phyloP scores from a whole-genome alignment of 2,797 vertebrate species.

The Pseudochromis fuscus region DNA sequence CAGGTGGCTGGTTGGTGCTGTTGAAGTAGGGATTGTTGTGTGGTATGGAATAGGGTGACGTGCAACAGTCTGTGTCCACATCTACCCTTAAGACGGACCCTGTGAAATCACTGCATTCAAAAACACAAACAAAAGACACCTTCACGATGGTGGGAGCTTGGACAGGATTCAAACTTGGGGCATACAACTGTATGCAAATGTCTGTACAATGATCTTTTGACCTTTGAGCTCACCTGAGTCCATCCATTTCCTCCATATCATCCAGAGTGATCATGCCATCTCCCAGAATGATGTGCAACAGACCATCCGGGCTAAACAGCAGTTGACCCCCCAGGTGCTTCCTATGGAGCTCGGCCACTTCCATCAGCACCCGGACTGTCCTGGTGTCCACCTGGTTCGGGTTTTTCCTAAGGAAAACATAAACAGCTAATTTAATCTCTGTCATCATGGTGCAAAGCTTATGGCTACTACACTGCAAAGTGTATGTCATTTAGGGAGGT shows the following conservation, averaged over 20 bases:
- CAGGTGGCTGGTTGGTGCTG: constrained; percentile 98
- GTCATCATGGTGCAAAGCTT: background rate
- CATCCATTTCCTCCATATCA: constrained; percentile 99
- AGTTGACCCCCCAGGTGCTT: constrained; percentile 97
- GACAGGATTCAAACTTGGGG: constrained; percentile 18
- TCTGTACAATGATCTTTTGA: constrained; percentile 19
- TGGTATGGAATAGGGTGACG: constrained; percentile 92
- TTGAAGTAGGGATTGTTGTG: constrained; percentile 97
- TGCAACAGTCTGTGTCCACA: constrained; percentile 92
- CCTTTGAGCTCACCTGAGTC: constrained; percentile 91
- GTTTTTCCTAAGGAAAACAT: constrained; percentile 89
- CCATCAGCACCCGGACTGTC: constrained; percentile 92
- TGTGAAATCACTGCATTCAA: constrained; percentile 94
- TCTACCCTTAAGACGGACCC: constrained; percentile 95
- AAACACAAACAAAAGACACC: constrained; percentile 57
- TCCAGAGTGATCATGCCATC: constrained; percentile 99
- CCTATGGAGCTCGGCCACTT: constrained; percentile 97
- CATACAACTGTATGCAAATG: background rate
- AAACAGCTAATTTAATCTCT: background rate
- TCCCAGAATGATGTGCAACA: constrained; percentile 95
- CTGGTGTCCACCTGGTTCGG: constrained; percentile 94
- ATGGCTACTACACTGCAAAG: background rate
- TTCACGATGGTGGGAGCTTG: constrained; percentile 37
- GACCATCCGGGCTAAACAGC: constrained; percentile 93
- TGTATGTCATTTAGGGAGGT: too few species aligned